Percentiles rank a stretch among this genome's conserved stretches.
Conservation (phyloP, 35 echinoderm and acorn worm species). For the Holothuria glaberrima region DNA sequence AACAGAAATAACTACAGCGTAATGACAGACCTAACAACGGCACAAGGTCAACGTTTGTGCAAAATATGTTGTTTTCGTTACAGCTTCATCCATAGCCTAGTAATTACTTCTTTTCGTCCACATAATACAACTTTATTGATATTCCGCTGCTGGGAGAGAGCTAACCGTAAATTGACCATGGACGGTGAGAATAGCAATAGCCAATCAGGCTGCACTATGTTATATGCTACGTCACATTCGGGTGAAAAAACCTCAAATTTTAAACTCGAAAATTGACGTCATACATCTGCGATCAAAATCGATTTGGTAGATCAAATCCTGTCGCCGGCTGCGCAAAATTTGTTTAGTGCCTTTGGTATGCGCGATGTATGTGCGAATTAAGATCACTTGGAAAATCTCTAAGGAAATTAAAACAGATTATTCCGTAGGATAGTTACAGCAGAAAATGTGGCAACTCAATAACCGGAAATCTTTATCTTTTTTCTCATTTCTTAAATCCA, state of each 20-base stretch:
- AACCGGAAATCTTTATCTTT: neutral
- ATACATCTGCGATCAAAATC: slow-evolving; percentile 11
- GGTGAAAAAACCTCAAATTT: neutral
- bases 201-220: neutral
- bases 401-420: slow-evolving; percentile 52
- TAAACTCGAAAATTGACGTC: slow-evolving; percentile 10
- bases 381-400: slow-evolving; percentile 14
- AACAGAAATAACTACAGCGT: too few species aligned
- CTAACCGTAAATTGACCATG: slow-evolving; percentile 14
- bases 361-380: slow-evolving; percentile 28
- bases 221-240: slow-evolving; percentile 11
- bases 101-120: slow-evolving; percentile 9
- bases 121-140: neutral
- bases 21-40: too few species aligned
- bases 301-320: slow-evolving; percentile 35
- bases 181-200: neutral
- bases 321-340: slow-evolving; percentile 13
- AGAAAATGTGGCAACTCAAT: slow-evolving; percentile 32
- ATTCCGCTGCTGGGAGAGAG: neutral
- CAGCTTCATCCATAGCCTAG: neutral
- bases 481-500: neutral
- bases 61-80: slow-evolving; percentile 16
- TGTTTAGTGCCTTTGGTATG: slow-evolving; percentile 30
- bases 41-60: neutral
- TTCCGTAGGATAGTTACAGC: neutral